Evolutionary conservation across 2,113 vertebrate species (phyloP), one percentile per base, ranked within the genome.

Genomic region (Engystomops pustulosus): DNA sequence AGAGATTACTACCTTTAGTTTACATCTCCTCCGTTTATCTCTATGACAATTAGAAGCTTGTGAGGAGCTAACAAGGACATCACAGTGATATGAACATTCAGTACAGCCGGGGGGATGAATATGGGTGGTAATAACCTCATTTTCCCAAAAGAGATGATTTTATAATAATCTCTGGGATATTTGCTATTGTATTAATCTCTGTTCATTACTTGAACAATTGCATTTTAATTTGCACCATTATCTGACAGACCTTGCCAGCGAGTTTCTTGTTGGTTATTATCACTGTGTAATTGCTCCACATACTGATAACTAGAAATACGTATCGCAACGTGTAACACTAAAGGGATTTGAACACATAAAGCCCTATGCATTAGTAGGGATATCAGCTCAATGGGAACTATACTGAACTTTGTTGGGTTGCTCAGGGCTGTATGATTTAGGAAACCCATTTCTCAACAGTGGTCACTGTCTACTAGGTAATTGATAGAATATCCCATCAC

Each of bases 171-270:
- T 18, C 47, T 34, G 72, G 20, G 17, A 76, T 53, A 49, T 76
- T 53, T 53, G 45, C 47, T 32, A 27, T 76, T 76, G 51, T 53
- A 76, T 51, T 75, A 53, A 76, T 76, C 53, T 76, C 45, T 53
- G 17, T 53, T 34, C 47, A 76, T 34, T 76, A 30, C 15, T 74
- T 27, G 53, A 30, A 51, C 27, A 76, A 74, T 53, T 53, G 30
- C 30, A 76, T 49, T 76, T 53, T 76, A 49, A 76, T 76, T 76
- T 53, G 47, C 18, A 17, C 27, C 27, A 15, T 32, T 76, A 53
- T 53, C 72, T 76, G 45, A 45, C 71, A 30, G 38, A 20, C 47
- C 71, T 76, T 76, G 32, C 72, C 18, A 34, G 47, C 15, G 12
- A 53, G 6, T 47, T n/a, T 17, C 23, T 25, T 7, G 70, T 47